phyloP scores from a whole-genome alignment of 2,888 invertebrate species.

The Pelosia muscerda region DNA sequence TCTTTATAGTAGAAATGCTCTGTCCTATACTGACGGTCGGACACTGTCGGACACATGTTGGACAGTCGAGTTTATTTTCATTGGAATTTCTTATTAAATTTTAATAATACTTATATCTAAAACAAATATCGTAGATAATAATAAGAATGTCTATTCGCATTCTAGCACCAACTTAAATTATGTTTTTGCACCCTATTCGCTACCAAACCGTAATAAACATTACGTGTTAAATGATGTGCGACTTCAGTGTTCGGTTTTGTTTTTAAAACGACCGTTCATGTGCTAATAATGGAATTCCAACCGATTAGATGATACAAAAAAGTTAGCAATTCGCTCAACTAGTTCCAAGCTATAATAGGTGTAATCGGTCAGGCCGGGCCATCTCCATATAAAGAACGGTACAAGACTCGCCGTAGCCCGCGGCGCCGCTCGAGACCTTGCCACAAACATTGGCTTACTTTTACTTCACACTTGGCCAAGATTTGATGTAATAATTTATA shows the following conservation, averaged over 20 bases:
- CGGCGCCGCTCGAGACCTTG: constrained; percentile 46
- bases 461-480: constrained; percentile 48
- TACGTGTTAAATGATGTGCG: too few relatives aligned
- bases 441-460: constrained; percentile 49
- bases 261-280: constrained; percentile 18
- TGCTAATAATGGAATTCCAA: constrained; percentile 55
- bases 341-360: constrained; percentile 63
- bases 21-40: too few relatives aligned
- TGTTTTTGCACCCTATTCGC: too few relatives aligned
- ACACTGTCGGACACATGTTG: too few relatives aligned
- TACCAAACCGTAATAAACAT: too few relatives aligned
- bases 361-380: constrained; percentile 43
- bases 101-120: too few relatives aligned
- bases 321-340: constrained; percentile 63
- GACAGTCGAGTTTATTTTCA: too few relatives aligned
- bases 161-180: too few relatives aligned
- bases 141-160: too few relatives aligned
- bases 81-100: too few relatives aligned
- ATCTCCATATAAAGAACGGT: constrained; percentile 55
- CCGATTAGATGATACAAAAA: constrained; percentile 57
- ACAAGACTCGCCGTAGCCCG: constrained; percentile 28
- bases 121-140: too few relatives aligned
- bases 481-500: constrained; percentile 45
- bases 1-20: too few relatives aligned
- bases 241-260: not conserved